Conservation (phyloP, 35 echinoderm and acorn worm genomes). For the Strongylocentrotus purpuratus region DNA sequence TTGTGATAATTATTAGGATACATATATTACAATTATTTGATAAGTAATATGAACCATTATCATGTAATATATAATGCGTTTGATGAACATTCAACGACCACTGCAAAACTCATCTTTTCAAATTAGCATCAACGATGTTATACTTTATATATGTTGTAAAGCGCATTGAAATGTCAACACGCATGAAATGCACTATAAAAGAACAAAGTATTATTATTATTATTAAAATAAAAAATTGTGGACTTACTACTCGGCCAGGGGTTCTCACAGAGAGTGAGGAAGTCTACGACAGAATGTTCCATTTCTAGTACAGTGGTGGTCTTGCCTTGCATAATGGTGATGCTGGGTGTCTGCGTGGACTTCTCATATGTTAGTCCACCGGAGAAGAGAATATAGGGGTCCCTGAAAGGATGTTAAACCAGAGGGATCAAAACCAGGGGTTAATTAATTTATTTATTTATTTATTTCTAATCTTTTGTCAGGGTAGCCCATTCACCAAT, state of each 20-base stretch:
- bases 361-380: conserved; percentile 93
- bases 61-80: neutral
- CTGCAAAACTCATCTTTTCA: too few relatives aligned
- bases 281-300: conserved; percentile 97
- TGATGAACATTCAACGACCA: neutral
- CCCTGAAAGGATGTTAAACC: conserved; percentile 47
- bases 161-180: too few relatives aligned
- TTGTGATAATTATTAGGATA: too few relatives aligned
- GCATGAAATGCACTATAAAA: too few relatives aligned
- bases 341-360: conserved; percentile 80
- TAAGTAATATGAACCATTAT: neutral
- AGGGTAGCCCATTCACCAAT: too few relatives aligned
- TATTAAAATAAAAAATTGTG: neutral
- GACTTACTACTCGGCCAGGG: conserved; percentile 99
- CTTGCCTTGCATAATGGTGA: conserved; percentile 99
- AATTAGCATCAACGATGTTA: too few relatives aligned
- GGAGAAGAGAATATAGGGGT: conserved; percentile 97
- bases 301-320: conserved; percentile 98
- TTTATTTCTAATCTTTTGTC: too few relatives aligned
- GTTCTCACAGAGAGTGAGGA: conserved; percentile 91
- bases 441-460: too few relatives aligned
- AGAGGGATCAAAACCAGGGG: neutral
- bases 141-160: too few relatives aligned
- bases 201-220: too few relatives aligned
- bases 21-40: neutral